Evolutionary conservation across 1,140 invertebrate genomes (phyloP), one percentile per base, ranked within the genome.

Genomic region (Leptinotarsa defecta): DNA sequence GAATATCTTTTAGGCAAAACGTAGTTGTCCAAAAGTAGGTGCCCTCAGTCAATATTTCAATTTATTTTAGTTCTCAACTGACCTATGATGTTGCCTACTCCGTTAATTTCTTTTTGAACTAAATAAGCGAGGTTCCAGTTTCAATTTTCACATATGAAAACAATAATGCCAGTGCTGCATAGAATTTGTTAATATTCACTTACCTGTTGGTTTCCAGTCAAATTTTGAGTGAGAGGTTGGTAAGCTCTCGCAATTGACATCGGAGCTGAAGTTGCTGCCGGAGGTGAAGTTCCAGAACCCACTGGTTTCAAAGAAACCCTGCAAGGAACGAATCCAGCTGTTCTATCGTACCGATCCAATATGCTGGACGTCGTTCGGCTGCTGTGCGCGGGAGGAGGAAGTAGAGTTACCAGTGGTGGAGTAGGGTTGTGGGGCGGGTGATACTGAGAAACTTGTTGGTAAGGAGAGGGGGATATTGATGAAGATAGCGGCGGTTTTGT

Each of bases 381-480:
- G 74, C 86, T 89, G 77, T 90, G 89, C 43, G 89, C 89, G 2
- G 90, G 89, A 3, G 90, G 90, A 85, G 81, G 85, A 83, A 81
- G 84, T 85, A 83, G 85, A 87, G 86, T 83, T 81, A 86, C 85
- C 13, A 85, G 84, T 17, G 87, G 76, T 0, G 77, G 68, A 68
- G 71, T 71, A 64, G 79, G 79, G 19, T 85, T 82, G 65, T 81
- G 84, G 2, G 84, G 84, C 3, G 82, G 83, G 80, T 90, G 88
- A 79, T 89, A 90, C 78, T 87, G 89, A 77, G 88, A 62, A 52
- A 78, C 77, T 85, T 89, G 88, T 77, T 91, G 91, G 82, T 92
- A 92, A 3, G 89, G 89, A 52, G 88, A 89, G 34, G 90, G 90
- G 82, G 91, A 91, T 79, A 88, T 90, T 62, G 90, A 88, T 43